A percentile compares a stretch with the other conserved stretches of the same genome.
Conservation (phyloP, 2,888 invertebrate species). For the Drosophila algonquin region DNA sequence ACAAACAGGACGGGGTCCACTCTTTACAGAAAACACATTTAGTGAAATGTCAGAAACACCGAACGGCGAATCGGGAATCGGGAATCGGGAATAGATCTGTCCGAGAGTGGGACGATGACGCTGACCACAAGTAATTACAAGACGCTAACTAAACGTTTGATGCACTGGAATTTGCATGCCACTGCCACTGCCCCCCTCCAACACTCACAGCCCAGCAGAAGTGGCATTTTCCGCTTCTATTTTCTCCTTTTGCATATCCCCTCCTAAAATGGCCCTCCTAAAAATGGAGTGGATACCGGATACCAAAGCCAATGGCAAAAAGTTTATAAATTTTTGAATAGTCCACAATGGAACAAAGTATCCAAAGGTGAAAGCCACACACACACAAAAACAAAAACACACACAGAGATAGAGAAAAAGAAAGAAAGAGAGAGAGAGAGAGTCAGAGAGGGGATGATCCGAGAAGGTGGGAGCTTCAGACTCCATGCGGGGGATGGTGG, state of each 20-base stretch:
- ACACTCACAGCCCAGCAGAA: too few species aligned
- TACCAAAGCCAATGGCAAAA: constrained; percentile 31
- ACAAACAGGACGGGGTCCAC: background rate
- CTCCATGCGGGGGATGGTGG: background rate
- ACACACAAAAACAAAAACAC: background rate
- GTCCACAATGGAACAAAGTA: constrained; percentile 47
- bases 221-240: background rate
- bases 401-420: background rate
- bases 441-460: constrained; percentile 12
- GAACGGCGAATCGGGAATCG: too few species aligned
- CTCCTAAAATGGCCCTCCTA: too few species aligned
- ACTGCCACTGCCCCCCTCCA: too few species aligned
- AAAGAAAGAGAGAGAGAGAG: background rate
- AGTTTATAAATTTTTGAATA: constrained; percentile 68
- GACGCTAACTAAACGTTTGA: background rate
- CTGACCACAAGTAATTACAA: constrained; percentile 19
- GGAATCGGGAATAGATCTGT: too few species aligned
- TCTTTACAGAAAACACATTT: constrained; percentile 30
- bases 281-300: constrained; percentile 4
- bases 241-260: background rate
- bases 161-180: background rate
- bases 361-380: constrained; percentile 1
- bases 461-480: background rate
- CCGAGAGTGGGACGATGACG: background rate
- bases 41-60: constrained; percentile 39